Base-by-base conservation (phyloP, 2,113 vertebrate species). In the Oreotrochilus melanogaster region DNA sequence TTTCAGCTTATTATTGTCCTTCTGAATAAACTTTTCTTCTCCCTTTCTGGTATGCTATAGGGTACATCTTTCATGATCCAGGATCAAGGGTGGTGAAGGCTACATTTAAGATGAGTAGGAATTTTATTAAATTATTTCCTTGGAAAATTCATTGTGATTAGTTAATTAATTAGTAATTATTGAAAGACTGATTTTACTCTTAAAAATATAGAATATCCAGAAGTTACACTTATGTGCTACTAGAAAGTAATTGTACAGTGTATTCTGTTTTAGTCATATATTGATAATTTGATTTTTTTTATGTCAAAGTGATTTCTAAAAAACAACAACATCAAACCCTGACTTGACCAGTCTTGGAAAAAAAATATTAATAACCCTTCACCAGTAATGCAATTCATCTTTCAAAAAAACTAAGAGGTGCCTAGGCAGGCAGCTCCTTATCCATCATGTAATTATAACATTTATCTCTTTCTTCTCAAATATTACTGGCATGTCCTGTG, bases 201-300 rank as follows among this genome's bases (percentile, higher is more conserved):
- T 19, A 70, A 69, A 80, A 62, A 13, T 1, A 4, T 2, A 11
- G 5, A 37, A 7, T 7, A 45, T 30, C 8, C 6, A 54, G 14
- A 47, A 1, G 15, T 62, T 62, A n/a, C 2, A 31, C 1, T 56
- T 62, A 7, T 0, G 0, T 37, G 1, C 2, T 54, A 17, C 21
- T 65, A 53, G 22, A 66, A 72, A 72, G 10, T 35, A 30, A 39
- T 8, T 65, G 5, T 37, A 5, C 3, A 15, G 2, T 31, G 6
- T 15, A 50, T 83, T 58, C 79, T 31, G 2, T 7, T n/a, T 31
- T 66, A 30, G 24, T 53, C 2, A 62, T 42, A n/a, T 50, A 54
- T 50, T 65, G 7, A 53, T 78, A 50, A 45, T 73, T 47, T 60
- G 10, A 50, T 58, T 39, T 7, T 70, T 42, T 48, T 76, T 30